Conservation (phyloP, 2,797 vertebrate genomes). For the Gorsachius magnificus region DNA sequence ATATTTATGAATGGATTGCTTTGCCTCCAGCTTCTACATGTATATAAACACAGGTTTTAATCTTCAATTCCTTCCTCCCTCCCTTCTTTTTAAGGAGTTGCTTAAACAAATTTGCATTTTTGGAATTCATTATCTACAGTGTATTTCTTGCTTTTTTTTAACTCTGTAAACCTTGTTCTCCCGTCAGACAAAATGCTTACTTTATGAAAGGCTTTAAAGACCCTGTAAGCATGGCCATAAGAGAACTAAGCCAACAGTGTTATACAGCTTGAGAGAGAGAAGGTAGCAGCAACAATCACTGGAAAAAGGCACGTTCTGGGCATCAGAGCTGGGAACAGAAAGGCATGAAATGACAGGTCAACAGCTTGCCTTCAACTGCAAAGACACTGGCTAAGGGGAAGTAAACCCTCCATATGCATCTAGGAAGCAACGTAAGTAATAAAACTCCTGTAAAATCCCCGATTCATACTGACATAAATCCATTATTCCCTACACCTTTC, state of each 20-base stretch:
- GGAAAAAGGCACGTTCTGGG: neutral
- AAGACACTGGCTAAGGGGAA: neutral
- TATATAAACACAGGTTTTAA: conserved; percentile 61
- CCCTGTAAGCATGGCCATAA: neutral
- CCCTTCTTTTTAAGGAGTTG: conserved; percentile 45
- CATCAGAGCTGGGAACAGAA: neutral
- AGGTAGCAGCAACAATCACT: neutral
- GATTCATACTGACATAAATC: neutral
- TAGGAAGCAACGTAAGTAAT: neutral
- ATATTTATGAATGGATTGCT: conserved; percentile 60
- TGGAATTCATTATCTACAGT: conserved; percentile 26
- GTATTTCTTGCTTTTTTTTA: neutral
- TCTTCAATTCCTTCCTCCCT: conserved; percentile 41
- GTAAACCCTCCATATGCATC: neutral
- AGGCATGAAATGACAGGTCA: neutral
- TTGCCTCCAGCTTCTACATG: conserved; percentile 49
- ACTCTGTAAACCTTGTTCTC: neutral
- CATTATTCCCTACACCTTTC: neutral
- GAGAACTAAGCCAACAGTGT: neutral
- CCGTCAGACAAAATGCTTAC: neutral
- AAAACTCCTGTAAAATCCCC: neutral
- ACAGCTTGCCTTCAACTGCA: neutral
- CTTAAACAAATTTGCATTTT: conserved; percentile 59
- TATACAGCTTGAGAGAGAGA: neutral
- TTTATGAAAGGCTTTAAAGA: neutral